Percentiles rank a stretch among this genome's conserved stretches.
Conservation (phyloP, 2,888 invertebrate genomes). For the Luffia ferchaultella region DNA sequence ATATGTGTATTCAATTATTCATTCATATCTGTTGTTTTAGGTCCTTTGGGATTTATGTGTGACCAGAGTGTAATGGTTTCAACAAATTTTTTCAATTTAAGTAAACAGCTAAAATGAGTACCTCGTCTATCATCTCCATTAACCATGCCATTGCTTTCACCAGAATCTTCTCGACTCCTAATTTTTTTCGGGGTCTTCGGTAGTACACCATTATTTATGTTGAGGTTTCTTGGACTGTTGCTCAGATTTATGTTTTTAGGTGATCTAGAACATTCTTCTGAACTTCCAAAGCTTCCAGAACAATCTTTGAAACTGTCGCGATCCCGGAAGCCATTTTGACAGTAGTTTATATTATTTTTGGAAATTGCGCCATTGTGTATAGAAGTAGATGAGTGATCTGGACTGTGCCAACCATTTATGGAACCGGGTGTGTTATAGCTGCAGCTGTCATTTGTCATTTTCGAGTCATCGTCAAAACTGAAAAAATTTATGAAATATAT, state of each 20-base stretch:
- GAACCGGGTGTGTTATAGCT: constrained; percentile 62
- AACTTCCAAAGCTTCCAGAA: constrained; percentile 14
- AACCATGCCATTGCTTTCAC: constrained; percentile 28
- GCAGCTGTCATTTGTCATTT: constrained; percentile 69
- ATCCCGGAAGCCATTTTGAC: not conserved
- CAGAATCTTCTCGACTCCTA: constrained; percentile 45
- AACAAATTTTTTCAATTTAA: too few species aligned
- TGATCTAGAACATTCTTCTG: constrained; percentile 34
- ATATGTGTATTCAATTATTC: too few species aligned
- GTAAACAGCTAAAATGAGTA: too few species aligned
- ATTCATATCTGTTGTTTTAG: too few species aligned
- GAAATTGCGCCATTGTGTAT: constrained; percentile 55
- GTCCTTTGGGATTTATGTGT: too few species aligned
- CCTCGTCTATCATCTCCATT: constrained; percentile 50
- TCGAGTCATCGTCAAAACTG: constrained; percentile 64
- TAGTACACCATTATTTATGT: constrained; percentile 48
- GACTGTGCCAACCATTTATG: constrained; percentile 67
- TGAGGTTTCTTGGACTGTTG: constrained; percentile 52
- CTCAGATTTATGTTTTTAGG: constrained; percentile 52
- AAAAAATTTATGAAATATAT: too few species aligned
- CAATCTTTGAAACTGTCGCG: constrained; percentile 5
- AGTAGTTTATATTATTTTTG: constrained; percentile 36
- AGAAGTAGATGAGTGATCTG: constrained; percentile 37
- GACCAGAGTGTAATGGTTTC: too few species aligned
- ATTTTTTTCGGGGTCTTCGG: constrained; percentile 30